Conservation (phyloP, 2,888 invertebrate genomes). For the Pachydiplax longipennis region DNA sequence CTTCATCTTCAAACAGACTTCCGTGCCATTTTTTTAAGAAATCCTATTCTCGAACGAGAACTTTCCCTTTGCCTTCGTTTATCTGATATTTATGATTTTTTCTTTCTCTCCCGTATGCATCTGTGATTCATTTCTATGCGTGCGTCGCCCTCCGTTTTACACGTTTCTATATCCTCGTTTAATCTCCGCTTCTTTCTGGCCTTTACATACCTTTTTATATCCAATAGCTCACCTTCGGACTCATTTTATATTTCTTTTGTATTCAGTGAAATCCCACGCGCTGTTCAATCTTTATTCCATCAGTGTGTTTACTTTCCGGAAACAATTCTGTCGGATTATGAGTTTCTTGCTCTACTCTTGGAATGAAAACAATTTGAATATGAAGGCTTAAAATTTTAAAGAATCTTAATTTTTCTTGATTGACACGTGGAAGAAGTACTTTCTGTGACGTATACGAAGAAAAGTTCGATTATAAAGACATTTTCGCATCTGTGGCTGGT, state of each 20-base stretch:
- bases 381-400: no score
- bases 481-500: no score
- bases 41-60: neutral
- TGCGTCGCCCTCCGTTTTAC: neutral
- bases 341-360: no score
- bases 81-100: neutral
- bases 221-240: neutral
- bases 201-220: neutral
- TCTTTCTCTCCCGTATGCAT: neutral
- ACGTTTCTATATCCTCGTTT: neutral
- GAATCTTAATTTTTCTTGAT: no score
- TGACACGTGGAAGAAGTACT: no score
- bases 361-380: no score
- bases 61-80: neutral
- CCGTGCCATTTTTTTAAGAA: neutral
- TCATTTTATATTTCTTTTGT: neutral
- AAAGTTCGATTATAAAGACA: no score
- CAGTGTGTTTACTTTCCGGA: neutral
- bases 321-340: no score
- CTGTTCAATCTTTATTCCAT: neutral
- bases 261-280: neutral
- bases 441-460: no score
- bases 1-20: neutral
- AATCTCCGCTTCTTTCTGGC: neutral
- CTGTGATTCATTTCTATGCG: neutral